Base-by-base conservation (phyloP, 2,888 invertebrate genomes). In the Eurois occulta region DNA sequence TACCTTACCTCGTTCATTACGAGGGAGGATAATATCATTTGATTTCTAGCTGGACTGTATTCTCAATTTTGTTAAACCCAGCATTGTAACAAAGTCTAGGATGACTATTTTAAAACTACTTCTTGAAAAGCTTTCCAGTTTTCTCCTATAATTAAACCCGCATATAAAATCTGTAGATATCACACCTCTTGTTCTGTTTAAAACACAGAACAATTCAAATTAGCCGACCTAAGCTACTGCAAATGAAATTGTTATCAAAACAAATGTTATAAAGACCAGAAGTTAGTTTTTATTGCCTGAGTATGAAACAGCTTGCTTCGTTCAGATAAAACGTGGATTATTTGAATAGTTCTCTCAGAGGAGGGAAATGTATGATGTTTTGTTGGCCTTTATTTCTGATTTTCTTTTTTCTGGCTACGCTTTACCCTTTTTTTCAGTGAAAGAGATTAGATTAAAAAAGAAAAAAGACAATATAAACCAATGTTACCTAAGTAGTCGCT, bases 201-300 rank as follows among this genome's bases (percentile, higher is more conserved):
- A 67, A 55, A 82, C 69, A 83, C 72, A 83, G 76, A 82, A 77
- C 77, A 71, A 82, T 76, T 83, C 77, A 67, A 86, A 86, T 83
- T 82, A 86, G 38, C 58, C 18, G 11, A 81, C 66, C 65, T 76
- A 83, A 83, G 83, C 73, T 82, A 77, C 83, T 86, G 77, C 83
- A 82, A 83, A 83, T 83, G 66, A 71, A 77, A 86, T 24, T 73
- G 77, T 83, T 82, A 83, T 83, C 83, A 82, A 60, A 65, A 86
- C 70, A 32, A 68, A 83, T 67, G 65, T 48, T 52, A 71, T 73
- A 13, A 86, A 71, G 46, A 71, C 58, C 7, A 66, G 7, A 83
- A 83, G 69, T 83, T 85, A 72, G 76, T 65, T 86, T 86, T 83
- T 82, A 82, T 86, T 60, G 13, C 16, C 55, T n/a, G 13, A 62